These are phyloP conservation scores for Timandra comae DNA, from an alignment of 2,888 invertebrate species.

Conservation along the genomic window DNA sequence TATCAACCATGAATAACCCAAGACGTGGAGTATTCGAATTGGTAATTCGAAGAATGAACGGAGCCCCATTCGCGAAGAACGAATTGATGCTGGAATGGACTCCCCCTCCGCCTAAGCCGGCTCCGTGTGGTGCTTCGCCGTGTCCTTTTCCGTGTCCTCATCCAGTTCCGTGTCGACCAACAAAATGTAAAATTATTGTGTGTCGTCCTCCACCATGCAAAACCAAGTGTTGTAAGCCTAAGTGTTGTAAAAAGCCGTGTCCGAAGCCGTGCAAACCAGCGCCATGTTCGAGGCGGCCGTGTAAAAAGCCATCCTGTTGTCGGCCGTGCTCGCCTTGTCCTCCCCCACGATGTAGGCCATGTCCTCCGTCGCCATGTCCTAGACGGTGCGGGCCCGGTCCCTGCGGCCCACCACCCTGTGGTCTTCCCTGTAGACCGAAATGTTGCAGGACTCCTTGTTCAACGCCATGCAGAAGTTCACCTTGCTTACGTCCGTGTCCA, in stretches of 20 bases:
- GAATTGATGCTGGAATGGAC: constrained; percentile 69
- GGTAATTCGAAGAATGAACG: constrained; percentile 55
- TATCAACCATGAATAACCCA: constrained; percentile 51
- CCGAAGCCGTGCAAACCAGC: constrained; percentile 8
- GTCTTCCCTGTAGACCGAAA: constrained; percentile 3
- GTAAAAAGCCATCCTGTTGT: constrained; percentile 29
- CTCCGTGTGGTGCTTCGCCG: constrained; percentile 30
- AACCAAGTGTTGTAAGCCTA: constrained; percentile 36
- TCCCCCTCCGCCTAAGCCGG: constrained; percentile 50
- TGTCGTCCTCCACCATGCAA: constrained; percentile 39
- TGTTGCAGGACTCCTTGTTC: constrained; percentile 18
- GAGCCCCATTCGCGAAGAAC: constrained; percentile 61
- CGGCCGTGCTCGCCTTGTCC: constrained; percentile 14
- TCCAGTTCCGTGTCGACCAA: constrained; percentile 30
- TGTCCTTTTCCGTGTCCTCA: constrained; percentile 28
- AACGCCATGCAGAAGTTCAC: constrained; percentile 42
- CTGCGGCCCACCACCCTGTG: constrained; percentile 1
- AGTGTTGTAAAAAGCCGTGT: constrained; percentile 20
- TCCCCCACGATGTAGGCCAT: constrained; percentile 10
- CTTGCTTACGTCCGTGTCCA: constrained; percentile 51
- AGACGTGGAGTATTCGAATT: constrained; percentile 66
- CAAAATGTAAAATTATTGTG: constrained; percentile 46
- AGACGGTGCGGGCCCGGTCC: constrained; percentile 8
- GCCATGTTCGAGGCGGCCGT: constrained; percentile 26
- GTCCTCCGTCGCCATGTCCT: constrained; percentile 13